Evolutionary conservation across 2,888 invertebrate species (phyloP).

Genomic region (Sepiola atlantica): DNA sequence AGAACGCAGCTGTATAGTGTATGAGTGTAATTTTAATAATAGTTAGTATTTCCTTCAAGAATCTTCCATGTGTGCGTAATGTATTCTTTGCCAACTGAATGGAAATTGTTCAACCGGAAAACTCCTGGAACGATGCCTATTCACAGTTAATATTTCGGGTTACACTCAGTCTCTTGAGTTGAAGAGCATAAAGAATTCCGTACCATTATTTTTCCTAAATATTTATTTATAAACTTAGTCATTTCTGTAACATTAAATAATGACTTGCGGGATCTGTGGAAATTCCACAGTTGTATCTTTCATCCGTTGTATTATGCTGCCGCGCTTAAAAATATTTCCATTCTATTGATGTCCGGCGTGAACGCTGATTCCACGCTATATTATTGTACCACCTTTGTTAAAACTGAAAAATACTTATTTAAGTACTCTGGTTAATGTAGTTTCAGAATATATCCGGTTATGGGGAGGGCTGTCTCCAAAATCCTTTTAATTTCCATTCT

Average conservation of each 20-base stretch:
- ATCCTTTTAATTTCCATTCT: no score
- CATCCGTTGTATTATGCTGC: no score
- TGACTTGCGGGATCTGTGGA: not conserved
- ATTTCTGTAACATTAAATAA: not conserved
- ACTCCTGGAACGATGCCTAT: not conserved
- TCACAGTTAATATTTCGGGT: not conserved
- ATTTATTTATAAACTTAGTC: not conserved
- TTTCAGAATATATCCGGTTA: no score
- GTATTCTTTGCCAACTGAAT: not conserved
- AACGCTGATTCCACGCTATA: no score
- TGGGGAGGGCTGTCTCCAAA: no score
- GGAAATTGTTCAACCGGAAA: not conserved
- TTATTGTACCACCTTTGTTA: no score
- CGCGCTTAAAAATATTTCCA: no score
- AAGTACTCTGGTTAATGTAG: no score
- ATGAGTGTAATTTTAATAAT: not conserved
- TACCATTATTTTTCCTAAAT: not conserved
- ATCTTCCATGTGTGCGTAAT: not conserved
- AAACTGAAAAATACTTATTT: no score
- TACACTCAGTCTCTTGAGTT: not conserved
- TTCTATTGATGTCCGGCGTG: no score
- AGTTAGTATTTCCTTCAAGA: not conserved
- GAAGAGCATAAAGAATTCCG: not conserved
- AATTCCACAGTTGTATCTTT: no score
- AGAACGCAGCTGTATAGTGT: not conserved